phyloP scores from a whole-genome alignment of 2,113 vertebrate genomes.

The Lichenostomus cassidix region DNA sequence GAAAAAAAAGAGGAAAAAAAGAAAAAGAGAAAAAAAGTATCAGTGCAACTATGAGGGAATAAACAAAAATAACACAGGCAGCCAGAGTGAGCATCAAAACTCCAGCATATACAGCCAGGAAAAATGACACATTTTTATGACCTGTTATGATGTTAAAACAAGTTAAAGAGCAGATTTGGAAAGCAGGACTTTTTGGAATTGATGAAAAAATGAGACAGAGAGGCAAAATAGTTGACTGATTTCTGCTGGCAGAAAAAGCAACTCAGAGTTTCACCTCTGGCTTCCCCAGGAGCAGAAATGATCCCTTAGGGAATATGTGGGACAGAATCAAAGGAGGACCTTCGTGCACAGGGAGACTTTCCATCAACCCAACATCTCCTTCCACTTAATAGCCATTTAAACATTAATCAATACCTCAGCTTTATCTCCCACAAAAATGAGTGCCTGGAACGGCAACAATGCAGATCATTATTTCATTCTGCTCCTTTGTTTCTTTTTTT shows the following conservation, averaged over 20 bases:
- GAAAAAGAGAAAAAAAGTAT: background rate
- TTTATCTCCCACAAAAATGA: constrained; percentile 7
- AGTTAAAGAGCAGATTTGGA: background rate
- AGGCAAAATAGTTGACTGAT: background rate
- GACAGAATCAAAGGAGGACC: background rate
- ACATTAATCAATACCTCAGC: constrained; percentile 47
- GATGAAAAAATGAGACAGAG: background rate
- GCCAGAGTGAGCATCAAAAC: background rate
- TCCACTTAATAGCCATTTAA: background rate
- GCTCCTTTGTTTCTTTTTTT: background rate
- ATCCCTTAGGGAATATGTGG: background rate
- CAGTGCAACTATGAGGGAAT: background rate
- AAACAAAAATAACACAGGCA: background rate
- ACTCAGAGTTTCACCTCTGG: background rate
- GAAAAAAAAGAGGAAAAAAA: background rate
- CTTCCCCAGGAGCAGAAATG: background rate
- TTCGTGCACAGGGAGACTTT: background rate
- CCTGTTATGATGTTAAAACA: background rate
- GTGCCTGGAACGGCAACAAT: background rate
- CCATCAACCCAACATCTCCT: background rate
- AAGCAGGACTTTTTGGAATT: background rate
- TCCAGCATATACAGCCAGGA: background rate
- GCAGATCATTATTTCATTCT: constrained; percentile 8
- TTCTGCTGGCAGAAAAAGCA: background rate
- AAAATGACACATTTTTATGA: background rate